Evolutionary conservation across 1,140 invertebrate genomes (phyloP), one percentile per base, ranked within the genome.

Genomic region (Palaemon carinicauda): DNA sequence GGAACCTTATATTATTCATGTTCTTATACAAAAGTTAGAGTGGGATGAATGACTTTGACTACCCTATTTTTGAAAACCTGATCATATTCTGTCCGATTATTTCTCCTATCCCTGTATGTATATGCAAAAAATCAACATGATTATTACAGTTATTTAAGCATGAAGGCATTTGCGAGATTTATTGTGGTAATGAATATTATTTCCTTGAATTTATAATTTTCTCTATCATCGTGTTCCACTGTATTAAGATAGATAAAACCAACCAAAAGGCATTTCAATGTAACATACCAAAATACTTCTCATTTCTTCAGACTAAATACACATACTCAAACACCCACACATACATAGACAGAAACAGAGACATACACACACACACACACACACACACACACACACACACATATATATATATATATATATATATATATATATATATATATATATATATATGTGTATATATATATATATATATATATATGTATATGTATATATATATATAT

Each of bases 401-500:
- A 71, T 71, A 71, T 71, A 71, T 71, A 71, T 71, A 71, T 71
- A 71, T 71, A 71, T 71, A 71, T 12, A 71, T 12, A 19, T 19
- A 19, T 19, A 71, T 71, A 19, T 71, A 71, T 71, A 71, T 71
- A 71, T 71, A 71, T 71, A 71, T 71, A 71, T 71, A 71, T 71
- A 71, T 71, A 71, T 71, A 71, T 71, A 71, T 71, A 71, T 71
- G 27, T 71, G 27, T 71, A 71, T 71, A 71, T 71, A 71, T 71
- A 71, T 71, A 71, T 71, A 71, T 71, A 71, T 71, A 71, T 21
- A 71, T 71, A 71, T 71, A 71, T 71, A 71, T 71, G 9, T 71
- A 71, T 71, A 71, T 71, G 27, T 71, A 71, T 71, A 71, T 71
- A 71, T 71, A 71, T 71, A 71, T 71, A 71, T 71, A 71, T 71